Conservation (phyloP, 2,797 vertebrate species). For the Tokudaia tokunoshimensis region DNA sequence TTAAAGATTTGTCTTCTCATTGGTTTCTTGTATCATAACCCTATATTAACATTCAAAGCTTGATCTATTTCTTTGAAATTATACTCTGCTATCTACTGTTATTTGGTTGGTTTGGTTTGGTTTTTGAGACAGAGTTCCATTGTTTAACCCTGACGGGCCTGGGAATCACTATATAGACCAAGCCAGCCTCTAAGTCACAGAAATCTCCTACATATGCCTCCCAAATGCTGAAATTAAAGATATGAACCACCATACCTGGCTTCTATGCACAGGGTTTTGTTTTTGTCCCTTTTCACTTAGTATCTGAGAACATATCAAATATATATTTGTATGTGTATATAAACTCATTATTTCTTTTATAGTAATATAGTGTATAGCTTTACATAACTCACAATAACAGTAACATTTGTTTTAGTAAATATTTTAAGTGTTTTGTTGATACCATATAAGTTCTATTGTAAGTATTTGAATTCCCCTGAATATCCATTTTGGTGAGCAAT, state of each 20-base stretch:
- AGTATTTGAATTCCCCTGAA: slow-evolving; percentile 30
- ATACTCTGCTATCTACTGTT: neutral
- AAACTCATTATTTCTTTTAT: slow-evolving; percentile 48
- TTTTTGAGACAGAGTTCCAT: neutral
- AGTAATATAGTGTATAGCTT: neutral
- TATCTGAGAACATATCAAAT: slow-evolving; percentile 21
- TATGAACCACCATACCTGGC: neutral
- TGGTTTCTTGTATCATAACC: slow-evolving; percentile 18
- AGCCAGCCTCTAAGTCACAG: too few species aligned
- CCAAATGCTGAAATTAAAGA: neutral
- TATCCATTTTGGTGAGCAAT: slow-evolving; percentile 22
- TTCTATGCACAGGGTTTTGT: neutral
- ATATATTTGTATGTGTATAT: neutral
- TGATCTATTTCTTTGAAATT: slow-evolving; percentile 34
- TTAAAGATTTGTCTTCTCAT: slow-evolving; percentile 40
- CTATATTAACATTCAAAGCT: slow-evolving; percentile 8
- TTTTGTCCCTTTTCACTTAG: slow-evolving; percentile 33
- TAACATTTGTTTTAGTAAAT: neutral
- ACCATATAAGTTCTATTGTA: neutral
- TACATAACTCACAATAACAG: neutral
- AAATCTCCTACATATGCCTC: too few species aligned
- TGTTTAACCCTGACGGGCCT: neutral
- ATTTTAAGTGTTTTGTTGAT: slow-evolving; percentile 32
- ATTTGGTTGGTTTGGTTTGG: neutral
- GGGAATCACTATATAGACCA: too few species aligned